Base-by-base conservation (phyloP, 1,140 invertebrate genomes). In the Oryctes rhinoceros region DNA sequence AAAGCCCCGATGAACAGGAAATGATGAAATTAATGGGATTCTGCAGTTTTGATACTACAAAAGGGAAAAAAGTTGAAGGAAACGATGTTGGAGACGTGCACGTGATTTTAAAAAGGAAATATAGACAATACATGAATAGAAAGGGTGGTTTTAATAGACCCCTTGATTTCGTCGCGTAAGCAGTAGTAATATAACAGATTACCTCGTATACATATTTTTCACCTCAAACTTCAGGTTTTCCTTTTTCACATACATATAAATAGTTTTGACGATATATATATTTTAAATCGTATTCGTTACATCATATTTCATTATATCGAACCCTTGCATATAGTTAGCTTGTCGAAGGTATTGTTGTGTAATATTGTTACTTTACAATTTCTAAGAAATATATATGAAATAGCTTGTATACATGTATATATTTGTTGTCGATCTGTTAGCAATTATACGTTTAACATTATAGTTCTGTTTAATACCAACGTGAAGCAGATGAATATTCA, bases 61-160 rank as follows among this genome's bases (percentile, higher is more conserved):
- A 99, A 91, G 95, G 95, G 37, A 96, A 98, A 88, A 96, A 98
- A 89, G 97, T 99, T 0, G 93, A 96, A 11, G 96, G 96, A 1
- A 99, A 99, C 88, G 96, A 98, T 85, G 92, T 93, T 37, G 96
- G 96, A 24, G 94, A 93, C 35, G 96, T 98, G 81, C 98, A 99
- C 88, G 95, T 99, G 78, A 96, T 98, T 79, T 91, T 98, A 76
- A 99, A 99, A 90, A 90, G 98, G 85, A 97, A 98, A 89, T 99
- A 99, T 88, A 93, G 98, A 85, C 98, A 99, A 89, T 99, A 99
- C 86, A 99, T 99, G 98, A 99, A 99, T 89, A 92, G 98, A 80
- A 98, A 98, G 89, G 98, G 98, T 83, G 98, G 98, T 80, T 99
- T 99, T 89, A 99, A 99, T 88, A 91, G 98, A 86, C 98, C 98